phyloP scores from a whole-genome alignment of 2,888 invertebrate genomes.

The Agrilus cyanescens region DNA sequence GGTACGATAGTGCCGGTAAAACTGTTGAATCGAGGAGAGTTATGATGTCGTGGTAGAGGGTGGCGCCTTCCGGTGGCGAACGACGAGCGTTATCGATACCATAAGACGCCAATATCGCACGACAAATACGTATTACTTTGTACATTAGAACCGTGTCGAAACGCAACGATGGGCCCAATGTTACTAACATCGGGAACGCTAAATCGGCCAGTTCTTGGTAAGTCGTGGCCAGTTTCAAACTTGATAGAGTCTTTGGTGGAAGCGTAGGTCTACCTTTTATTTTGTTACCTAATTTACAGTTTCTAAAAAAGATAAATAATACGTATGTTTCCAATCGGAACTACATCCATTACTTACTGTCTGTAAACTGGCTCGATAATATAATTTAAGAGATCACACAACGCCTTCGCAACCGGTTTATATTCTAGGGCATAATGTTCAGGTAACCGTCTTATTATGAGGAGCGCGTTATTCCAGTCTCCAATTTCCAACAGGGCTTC shows the following conservation, averaged over 20 bases:
- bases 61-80: conserved; percentile 35
- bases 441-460: conserved; percentile 72
- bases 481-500: conserved; percentile 80
- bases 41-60: conserved; percentile 70
- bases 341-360: conserved; percentile 41
- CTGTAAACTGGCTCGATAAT: conserved; percentile 80
- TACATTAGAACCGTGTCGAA: conserved; percentile 82
- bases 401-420: conserved; percentile 63
- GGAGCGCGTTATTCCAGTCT: conserved; percentile 79
- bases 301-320: conserved; percentile 38
- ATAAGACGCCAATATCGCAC: conserved; percentile 27
- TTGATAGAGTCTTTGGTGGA: conserved; percentile 42
- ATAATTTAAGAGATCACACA: conserved; percentile 70
- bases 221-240: conserved; percentile 54
- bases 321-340: neutral
- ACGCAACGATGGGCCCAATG: conserved; percentile 79
- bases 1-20: conserved; percentile 79
- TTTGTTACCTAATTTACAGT: conserved; percentile 61
- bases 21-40: conserved; percentile 80
- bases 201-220: conserved; percentile 61
- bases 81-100: conserved; percentile 26
- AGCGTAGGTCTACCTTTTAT: conserved; percentile 47
- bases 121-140: conserved; percentile 56
- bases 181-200: conserved; percentile 74
- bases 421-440: conserved; percentile 66